Percentiles rank a stretch among this genome's conserved stretches.
phyloP scores from a whole-genome alignment of 1,140 invertebrate genomes.

The Musca domestica region DNA sequence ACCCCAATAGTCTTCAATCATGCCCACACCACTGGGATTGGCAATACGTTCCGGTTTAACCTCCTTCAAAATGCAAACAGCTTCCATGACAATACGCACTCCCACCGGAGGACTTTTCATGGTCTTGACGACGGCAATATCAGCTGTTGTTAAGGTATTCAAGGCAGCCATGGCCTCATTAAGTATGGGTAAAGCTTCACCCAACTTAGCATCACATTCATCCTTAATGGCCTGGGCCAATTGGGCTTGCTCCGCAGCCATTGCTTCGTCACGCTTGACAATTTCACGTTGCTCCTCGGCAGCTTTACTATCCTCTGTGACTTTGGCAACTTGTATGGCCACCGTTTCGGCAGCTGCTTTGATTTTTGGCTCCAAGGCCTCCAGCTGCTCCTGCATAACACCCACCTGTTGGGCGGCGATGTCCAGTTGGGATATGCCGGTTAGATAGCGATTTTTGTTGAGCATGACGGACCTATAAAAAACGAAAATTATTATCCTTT shows the following conservation, averaged over 20 bases:
- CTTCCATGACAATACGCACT: conserved; percentile 94
- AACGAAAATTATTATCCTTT: conserved; percentile 1
- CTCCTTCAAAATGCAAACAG: conserved; percentile 88
- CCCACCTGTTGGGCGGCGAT: conserved; percentile 79
- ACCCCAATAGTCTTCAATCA: conserved; percentile 89
- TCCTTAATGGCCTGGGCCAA: conserved; percentile 88
- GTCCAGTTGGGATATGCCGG: conserved; percentile 83
- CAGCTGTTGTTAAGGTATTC: conserved; percentile 85
- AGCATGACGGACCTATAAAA: conserved; percentile 54
- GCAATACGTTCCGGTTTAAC: conserved; percentile 51
- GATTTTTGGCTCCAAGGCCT: conserved; percentile 82
- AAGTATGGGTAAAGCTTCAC: conserved; percentile 90
- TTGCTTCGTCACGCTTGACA: conserved; percentile 61
- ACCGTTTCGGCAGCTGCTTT: conserved; percentile 70
- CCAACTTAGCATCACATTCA: conserved; percentile 92
- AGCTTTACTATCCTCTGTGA: conserved; percentile 64
- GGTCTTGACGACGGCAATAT: conserved; percentile 93
- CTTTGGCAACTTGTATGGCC: conserved; percentile 63
- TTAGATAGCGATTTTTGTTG: conserved; percentile 74
- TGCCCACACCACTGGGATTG: conserved; percentile 74
- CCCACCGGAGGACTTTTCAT: conserved; percentile 97
- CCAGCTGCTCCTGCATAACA: conserved; percentile 82
- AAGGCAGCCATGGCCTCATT: conserved; percentile 86
- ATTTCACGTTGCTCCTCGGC: conserved; percentile 61
- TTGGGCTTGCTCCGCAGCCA: conserved; percentile 68